Percentiles rank a stretch among this genome's conserved stretches.
phyloP scores from a whole-genome alignment of 2,797 vertebrate species.

The Pelochelys cantorii region DNA sequence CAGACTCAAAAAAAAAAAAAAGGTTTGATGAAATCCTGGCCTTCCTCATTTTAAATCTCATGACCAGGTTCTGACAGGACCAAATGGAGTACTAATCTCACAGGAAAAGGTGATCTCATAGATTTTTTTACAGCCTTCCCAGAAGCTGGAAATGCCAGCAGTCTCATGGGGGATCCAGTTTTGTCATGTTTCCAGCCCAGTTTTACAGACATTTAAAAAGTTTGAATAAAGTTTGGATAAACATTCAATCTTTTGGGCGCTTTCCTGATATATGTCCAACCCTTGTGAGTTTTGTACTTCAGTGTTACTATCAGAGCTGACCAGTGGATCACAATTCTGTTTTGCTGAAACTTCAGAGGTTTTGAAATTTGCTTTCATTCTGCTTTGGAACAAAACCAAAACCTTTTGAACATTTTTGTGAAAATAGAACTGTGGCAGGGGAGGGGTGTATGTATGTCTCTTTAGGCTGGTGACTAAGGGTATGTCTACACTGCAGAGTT shows the following conservation, averaged over 20 bases:
- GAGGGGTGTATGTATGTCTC: not conserved
- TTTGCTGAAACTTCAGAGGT: not conserved
- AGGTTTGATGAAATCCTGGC: not conserved
- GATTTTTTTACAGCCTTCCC: not conserved
- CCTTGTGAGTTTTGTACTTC: not conserved
- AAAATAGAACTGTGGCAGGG: not conserved
- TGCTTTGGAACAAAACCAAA: not conserved
- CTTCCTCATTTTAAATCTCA: not conserved
- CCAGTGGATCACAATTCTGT: not conserved
- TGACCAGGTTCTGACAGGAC: not conserved
- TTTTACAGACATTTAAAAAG: not conserved
- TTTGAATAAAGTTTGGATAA: constrained; percentile 1
- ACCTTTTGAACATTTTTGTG: not conserved
- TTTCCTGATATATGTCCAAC: constrained; percentile 25
- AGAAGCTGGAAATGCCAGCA: constrained; percentile 3
- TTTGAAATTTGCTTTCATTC: constrained; percentile 1
- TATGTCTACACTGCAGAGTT: too few species aligned
- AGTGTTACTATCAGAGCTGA: constrained; percentile 4
- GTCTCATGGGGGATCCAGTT: not conserved
- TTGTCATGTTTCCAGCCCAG: not conserved
- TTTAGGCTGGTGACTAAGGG: not conserved
- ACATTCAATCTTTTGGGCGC: not conserved
- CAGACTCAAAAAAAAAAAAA: not conserved
- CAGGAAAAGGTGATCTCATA: not conserved
- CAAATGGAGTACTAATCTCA: not conserved